Conservation (phyloP, 2,113 vertebrate species). For the Sinosuthora webbiana region DNA sequence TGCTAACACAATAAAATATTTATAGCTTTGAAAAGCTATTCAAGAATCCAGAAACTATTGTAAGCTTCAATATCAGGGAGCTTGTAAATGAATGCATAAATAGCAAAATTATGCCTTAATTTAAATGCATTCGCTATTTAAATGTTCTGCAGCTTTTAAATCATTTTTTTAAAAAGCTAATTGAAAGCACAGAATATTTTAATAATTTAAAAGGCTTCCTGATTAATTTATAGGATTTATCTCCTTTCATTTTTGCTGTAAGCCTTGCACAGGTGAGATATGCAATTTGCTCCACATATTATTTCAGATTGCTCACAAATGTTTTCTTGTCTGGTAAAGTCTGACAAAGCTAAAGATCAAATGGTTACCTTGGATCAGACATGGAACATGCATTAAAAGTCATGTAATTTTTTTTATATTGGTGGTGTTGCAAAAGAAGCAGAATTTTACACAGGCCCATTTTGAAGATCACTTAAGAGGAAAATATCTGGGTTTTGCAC, state of each 20-base stretch:
- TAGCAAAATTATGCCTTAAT: slow-evolving; percentile 57
- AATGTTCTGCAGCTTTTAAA: slow-evolving; percentile 34
- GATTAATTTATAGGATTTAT: slow-evolving; percentile 2
- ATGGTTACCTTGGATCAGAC: neutral
- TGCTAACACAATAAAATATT: slow-evolving; percentile 60
- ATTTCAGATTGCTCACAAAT: neutral
- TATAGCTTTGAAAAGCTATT: slow-evolving; percentile 22
- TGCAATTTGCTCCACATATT: neutral
- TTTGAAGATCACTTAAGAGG: neutral
- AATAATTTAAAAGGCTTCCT: slow-evolving; percentile 37
- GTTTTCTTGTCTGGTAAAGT: neutral
- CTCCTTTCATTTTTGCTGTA: neutral
- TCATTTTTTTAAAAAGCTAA: slow-evolving; percentile 19
- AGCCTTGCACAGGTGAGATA: neutral
- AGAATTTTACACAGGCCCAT: neutral
- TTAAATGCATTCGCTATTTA: slow-evolving; percentile 27
- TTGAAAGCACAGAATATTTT: slow-evolving; percentile 31
- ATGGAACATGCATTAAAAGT: neutral
- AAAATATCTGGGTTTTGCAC: neutral
- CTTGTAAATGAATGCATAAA: slow-evolving; percentile 47
- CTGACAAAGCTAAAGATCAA: neutral
- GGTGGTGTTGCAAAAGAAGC: neutral
- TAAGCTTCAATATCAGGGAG: slow-evolving; percentile 14
- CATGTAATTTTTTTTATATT: neutral
- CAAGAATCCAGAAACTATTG: slow-evolving; percentile 17